Conservation (phyloP, 2,113 vertebrate genomes). For the Toxostoma redivivum region DNA sequence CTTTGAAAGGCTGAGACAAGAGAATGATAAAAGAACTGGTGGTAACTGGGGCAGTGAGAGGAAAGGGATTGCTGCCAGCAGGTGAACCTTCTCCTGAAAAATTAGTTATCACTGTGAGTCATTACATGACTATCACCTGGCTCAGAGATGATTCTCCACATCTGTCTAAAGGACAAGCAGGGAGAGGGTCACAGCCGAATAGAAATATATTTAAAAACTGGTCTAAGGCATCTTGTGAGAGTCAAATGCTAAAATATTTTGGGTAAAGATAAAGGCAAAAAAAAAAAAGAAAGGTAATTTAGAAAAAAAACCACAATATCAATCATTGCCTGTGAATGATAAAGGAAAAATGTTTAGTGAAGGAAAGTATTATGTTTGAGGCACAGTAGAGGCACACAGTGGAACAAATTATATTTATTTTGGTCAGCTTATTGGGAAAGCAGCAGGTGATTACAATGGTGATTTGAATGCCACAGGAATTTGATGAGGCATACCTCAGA, state of each 20-base stretch:
- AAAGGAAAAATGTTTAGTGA: background rate
- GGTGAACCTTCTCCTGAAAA: background rate
- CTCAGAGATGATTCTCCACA: background rate
- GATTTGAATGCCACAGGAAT: background rate
- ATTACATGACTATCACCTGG: background rate
- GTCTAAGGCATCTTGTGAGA: background rate
- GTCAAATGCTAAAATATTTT: background rate
- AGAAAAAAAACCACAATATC: background rate
- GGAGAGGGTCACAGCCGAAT: background rate
- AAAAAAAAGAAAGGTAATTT: background rate
- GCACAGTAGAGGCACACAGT: background rate
- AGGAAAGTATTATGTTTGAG: background rate
- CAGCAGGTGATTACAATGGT: background rate
- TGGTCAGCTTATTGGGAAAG: background rate
- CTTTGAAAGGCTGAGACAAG: background rate
- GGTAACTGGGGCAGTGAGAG: background rate
- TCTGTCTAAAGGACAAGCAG: background rate
- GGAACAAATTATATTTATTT: background rate
- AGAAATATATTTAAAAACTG: background rate
- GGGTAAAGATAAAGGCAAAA: background rate
- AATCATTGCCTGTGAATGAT: background rate
- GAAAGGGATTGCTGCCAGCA: background rate
- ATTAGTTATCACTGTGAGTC: background rate
- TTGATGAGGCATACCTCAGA: background rate
- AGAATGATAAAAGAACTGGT: background rate